phyloP scores from a whole-genome alignment of 2,113 vertebrate genomes.

The Columba livia region DNA sequence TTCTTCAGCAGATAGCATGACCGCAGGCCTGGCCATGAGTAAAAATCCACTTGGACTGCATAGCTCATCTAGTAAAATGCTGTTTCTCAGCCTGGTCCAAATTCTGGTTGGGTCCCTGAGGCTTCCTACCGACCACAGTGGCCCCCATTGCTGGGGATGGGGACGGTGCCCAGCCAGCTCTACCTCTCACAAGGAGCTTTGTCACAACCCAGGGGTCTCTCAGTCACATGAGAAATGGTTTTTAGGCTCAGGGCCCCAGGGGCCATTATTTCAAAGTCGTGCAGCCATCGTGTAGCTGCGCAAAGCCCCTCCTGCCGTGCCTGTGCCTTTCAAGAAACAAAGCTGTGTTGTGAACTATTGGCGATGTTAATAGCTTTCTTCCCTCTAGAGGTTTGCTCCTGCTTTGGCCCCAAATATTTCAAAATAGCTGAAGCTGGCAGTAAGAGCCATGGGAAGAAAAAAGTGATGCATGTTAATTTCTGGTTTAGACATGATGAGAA shows the following conservation, averaged over 20 bases:
- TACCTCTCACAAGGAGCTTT: background rate
- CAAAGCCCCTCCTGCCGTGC: background rate
- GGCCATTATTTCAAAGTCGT: conserved; percentile 53
- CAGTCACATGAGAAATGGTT: background rate
- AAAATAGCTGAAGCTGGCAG: conserved; percentile 58
- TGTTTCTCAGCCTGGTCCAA: background rate
- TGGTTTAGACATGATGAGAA: conserved; percentile 54
- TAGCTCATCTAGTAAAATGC: background rate
- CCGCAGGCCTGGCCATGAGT: background rate
- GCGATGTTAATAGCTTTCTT: conserved; percentile 47
- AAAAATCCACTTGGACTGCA: background rate
- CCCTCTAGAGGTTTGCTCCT: conserved; percentile 53
- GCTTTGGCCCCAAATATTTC: conserved; percentile 60
- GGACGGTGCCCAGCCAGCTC: rapidly evolving
- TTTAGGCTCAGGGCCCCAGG: conserved; percentile 19
- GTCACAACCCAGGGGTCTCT: conserved; percentile 2
- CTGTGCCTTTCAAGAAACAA: conserved; percentile 64
- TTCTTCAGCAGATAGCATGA: background rate
- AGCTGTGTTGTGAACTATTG: conserved; percentile 55
- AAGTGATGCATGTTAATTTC: conserved; percentile 65
- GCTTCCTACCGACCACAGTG: rapidly evolving
- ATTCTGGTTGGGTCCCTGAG: background rate
- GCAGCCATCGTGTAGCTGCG: background rate
- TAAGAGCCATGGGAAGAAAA: conserved; percentile 54
- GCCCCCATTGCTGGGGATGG: background rate